A percentile compares a stretch with the other conserved stretches of the same genome.
These are phyloP conservation scores for Grallaria varia DNA, from an alignment of 2,113 vertebrate genomes.

Conservation along the genomic window DNA sequence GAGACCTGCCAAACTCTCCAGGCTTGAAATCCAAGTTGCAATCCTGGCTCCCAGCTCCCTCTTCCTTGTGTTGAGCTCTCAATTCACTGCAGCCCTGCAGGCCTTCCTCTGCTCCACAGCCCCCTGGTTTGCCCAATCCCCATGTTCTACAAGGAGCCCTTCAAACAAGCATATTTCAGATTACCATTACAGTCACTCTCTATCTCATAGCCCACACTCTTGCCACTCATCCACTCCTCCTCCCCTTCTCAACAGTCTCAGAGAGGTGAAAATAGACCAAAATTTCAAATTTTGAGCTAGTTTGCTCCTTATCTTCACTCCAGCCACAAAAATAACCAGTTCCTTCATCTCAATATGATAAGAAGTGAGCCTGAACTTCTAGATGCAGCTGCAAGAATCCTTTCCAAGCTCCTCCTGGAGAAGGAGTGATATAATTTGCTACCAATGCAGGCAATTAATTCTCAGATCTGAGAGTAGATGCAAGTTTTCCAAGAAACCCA, in stretches of 20 bases:
- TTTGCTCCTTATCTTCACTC: not conserved
- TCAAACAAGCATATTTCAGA: not conserved
- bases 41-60: not conserved
- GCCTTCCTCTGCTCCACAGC: not conserved
- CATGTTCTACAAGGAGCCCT: not conserved
- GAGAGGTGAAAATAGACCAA: not conserved
- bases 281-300: not conserved
- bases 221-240: not conserved
- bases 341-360: not conserved
- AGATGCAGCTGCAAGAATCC: not conserved
- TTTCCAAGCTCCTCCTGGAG: not conserved
- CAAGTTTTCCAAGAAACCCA: not conserved
- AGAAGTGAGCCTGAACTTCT: not conserved
- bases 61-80: not conserved
- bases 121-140: not conserved
- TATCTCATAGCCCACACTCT: not conserved
- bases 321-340: not conserved
- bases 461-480: not conserved
- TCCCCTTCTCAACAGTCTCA: not conserved
- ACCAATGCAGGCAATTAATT: not conserved
- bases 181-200: not conserved
- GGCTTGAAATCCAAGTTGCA: constrained; percentile 1
- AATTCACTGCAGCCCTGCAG: not conserved
- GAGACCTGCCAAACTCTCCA: constrained; percentile 16
- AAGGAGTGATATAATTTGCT: not conserved